phyloP scores from a whole-genome alignment of 2,797 vertebrate species.

The Gobio occitaniae region DNA sequence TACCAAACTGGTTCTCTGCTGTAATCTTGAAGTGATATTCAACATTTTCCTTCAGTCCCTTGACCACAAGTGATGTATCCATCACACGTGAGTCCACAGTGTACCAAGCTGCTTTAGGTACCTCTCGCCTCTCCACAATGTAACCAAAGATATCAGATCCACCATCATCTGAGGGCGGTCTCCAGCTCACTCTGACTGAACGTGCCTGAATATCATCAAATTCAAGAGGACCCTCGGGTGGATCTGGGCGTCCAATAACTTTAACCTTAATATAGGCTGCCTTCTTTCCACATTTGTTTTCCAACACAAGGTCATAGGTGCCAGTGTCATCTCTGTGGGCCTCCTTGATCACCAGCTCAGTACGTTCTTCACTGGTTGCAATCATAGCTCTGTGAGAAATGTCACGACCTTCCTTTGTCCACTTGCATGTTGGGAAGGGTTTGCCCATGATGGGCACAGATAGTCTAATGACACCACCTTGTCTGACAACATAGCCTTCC shows the following conservation, averaged over 20 bases:
- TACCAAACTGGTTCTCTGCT: conserved; percentile 96
- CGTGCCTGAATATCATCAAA: conserved; percentile 97
- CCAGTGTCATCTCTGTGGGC: conserved; percentile 96
- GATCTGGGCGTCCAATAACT: conserved; percentile 94
- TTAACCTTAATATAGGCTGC: conserved; percentile 96
- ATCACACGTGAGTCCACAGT: conserved; percentile 92
- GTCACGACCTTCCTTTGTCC: conserved; percentile 98
- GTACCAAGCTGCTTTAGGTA: conserved; percentile 96
- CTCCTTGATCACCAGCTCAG: conserved; percentile 97
- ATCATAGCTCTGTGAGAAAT: conserved; percentile 96
- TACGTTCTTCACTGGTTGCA: conserved; percentile 90
- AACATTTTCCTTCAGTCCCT: conserved; percentile 97
- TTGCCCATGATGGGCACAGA: conserved; percentile 97
- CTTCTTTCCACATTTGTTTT: conserved; percentile 99
- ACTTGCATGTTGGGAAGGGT: conserved; percentile 94
- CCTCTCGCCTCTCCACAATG: conserved; percentile 93
- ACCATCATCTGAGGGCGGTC: conserved; percentile 93
- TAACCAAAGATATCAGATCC: conserved; percentile 95
- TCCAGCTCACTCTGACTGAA: conserved; percentile 97
- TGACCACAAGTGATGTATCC: conserved; percentile 88
- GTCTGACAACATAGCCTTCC: conserved; percentile 93
- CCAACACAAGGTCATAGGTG: conserved; percentile 93
- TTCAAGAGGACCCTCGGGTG: conserved; percentile 96
- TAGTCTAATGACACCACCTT: conserved; percentile 93
- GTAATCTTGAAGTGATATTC: conserved; percentile 97